Evolutionary conservation across 2,113 vertebrate species (phyloP).

Genomic region (Capreolus pygargus): DNA sequence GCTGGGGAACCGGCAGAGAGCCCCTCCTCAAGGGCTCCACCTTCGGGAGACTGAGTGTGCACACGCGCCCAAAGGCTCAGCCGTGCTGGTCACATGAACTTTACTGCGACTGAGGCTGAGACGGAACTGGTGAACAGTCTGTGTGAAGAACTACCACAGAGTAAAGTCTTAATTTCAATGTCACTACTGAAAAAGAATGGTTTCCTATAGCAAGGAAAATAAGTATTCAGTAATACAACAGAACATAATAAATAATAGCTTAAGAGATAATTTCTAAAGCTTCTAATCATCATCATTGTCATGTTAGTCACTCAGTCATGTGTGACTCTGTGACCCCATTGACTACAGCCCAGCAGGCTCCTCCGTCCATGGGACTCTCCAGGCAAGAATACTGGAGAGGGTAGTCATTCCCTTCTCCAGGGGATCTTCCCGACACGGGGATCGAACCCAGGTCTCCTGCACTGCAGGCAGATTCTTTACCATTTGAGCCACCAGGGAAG

Average conservation of each 20-base stretch:
- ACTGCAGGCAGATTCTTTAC: not conserved
- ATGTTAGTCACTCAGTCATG: not conserved
- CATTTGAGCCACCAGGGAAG: not conserved
- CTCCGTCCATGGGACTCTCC: not conserved
- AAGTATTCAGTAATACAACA: not conserved
- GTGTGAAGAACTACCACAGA: not conserved
- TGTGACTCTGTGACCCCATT: not conserved
- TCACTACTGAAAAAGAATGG: not conserved
- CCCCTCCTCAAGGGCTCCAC: not conserved
- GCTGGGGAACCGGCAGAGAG: not conserved
- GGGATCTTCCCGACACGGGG: not conserved
- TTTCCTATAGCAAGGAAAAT: not conserved
- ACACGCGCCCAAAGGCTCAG: not conserved
- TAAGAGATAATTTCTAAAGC: not conserved
- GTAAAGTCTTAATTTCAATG: not conserved
- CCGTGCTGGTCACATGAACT: not conserved
- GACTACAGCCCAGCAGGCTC: not conserved
- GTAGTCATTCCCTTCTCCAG: not conserved
- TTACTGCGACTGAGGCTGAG: not conserved
- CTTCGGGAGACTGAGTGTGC: fast-evolving
- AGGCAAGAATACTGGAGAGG: not conserved
- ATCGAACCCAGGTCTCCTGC: not conserved
- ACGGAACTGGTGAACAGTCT: not conserved
- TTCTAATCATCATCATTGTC: not conserved
- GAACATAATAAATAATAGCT: not conserved